Evolutionary conservation across 2,113 vertebrate genomes (phyloP), one percentile per base, ranked within the genome.

Genomic region (Polyodon spathula): DNA sequence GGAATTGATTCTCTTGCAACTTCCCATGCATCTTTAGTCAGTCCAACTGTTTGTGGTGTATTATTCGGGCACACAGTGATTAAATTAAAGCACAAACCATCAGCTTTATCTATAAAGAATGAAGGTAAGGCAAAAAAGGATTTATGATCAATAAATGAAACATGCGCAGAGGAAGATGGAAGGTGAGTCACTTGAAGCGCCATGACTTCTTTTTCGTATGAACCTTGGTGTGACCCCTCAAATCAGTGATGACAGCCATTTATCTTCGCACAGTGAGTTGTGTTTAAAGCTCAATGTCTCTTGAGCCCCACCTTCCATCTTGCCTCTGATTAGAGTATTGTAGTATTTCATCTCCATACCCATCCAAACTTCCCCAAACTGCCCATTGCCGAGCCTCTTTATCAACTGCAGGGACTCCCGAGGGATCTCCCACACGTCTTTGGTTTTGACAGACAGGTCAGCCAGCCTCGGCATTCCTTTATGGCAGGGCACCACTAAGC

Each of bases 331-430:
- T 27, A 27, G 4, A 55, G 63, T 73, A 82, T 74, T 62, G 70
- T 78, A 65, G 48, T 53, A 70, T 81, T 73, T 77, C 73, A 74
- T 71, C 74, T 79, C 84, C 95, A 78, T 97, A 98, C 94, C 95
- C 91, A 98, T 97, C 95, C 95, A 98, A 85, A 98, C 95, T 93
- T 98, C 94, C 92, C 93, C 95, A 89, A 98, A 97, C 88, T 97
- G 93, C 88, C 95, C 94, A 78, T 97, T 94, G 76, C 95, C 95
- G 66, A 98, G 90, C 77, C 93, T 93, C 87, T 95, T 96, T 89
- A 97, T 93, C 80, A 98, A 90, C 85, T 94, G 93, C 76, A 98
- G 89, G 58, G 93, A 97, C 84, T 96, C 93, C 80, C 93, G 90
- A 66, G 90, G 91, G 78, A 97, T 97, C 88, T 98, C 95, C 95